Evolutionary conservation across 1,140 invertebrate genomes (phyloP), one percentile per base, ranked within the genome.

Genomic region (Thaumatotibia leucotreta): DNA sequence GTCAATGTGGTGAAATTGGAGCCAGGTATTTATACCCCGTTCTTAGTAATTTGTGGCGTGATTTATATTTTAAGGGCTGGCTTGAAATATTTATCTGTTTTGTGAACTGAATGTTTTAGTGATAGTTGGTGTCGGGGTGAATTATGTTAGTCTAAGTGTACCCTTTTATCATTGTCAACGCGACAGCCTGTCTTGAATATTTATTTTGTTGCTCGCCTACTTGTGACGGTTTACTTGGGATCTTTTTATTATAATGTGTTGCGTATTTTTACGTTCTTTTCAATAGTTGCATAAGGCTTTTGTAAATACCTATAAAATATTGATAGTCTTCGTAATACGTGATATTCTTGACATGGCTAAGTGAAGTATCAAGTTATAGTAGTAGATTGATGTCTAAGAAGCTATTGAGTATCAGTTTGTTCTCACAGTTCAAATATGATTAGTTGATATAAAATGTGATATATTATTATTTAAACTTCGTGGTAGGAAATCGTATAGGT

Each of bases 11-110:
- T n/a, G n/a, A n/a, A n/a, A n/a, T n/a, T n/a, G n/a, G n/a, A n/a
- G n/a, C n/a, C n/a, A 27, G 52, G 52, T 58, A 58, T 58, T 58
- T 58, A 58, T 58, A 58, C n/a, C 29, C 22, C 39, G 52, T 27
- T 58, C n/a, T 27, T 58, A 14, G 50, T 58, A 58, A 58, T 58
- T 24, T 24, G 24, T 29, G n/a, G 52, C 29, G 11, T 58, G 24
- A 58, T 58, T 58, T 58, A 58, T 58, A 58, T 14, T 27, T 58
- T 27, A 39, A n/a, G 9, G 6, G 24, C 10, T 2, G 52, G 5
- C 9, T 29, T 58, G 52, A 58, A 58, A 45, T 45, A 45, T 58
- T 58, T 58, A 58, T 58, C 24, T 24, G 49, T 52, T 27, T 24
- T 24, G 52, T 27, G 23, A 29, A 27, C 23, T 58, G 52, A 31